These are phyloP conservation scores for Sebastes kiyomatsui DNA, from an alignment of 2,797 vertebrate genomes.

Conservation along the genomic window DNA sequence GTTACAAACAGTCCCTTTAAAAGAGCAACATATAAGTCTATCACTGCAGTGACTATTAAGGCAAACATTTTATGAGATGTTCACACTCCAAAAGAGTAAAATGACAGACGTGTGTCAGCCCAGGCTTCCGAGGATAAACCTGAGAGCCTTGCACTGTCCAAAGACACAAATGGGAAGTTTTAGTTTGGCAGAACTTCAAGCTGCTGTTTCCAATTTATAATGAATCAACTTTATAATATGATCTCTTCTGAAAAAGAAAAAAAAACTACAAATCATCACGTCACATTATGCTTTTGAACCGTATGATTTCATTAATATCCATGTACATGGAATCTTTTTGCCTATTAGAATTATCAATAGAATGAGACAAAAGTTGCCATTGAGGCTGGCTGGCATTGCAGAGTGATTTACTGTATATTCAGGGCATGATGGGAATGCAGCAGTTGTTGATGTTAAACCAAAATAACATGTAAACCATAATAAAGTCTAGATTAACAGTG, in stretches of 20 bases:
- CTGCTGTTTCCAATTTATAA: background rate
- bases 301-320: background rate
- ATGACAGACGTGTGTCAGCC: background rate
- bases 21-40: background rate
- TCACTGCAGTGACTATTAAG: background rate
- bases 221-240: background rate
- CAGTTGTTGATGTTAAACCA: background rate
- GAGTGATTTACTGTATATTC: background rate
- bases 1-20: too few species aligned
- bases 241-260: background rate
- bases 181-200: background rate
- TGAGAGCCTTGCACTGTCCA: background rate
- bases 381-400: background rate
- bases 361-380: background rate
- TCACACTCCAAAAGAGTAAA: background rate
- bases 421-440: conserved; percentile 29
- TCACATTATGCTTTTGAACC: background rate
- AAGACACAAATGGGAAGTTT: background rate
- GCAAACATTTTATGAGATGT: background rate
- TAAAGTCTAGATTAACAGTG: background rate
- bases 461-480: background rate
- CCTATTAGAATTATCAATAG: background rate
- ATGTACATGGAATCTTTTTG: background rate
- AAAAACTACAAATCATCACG: background rate
- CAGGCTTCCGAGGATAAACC: background rate